Evolutionary conservation across 1,140 invertebrate species (phyloP), one percentile per base, ranked within the genome.

Genomic region (Leptinotarsa undecemlineata): DNA sequence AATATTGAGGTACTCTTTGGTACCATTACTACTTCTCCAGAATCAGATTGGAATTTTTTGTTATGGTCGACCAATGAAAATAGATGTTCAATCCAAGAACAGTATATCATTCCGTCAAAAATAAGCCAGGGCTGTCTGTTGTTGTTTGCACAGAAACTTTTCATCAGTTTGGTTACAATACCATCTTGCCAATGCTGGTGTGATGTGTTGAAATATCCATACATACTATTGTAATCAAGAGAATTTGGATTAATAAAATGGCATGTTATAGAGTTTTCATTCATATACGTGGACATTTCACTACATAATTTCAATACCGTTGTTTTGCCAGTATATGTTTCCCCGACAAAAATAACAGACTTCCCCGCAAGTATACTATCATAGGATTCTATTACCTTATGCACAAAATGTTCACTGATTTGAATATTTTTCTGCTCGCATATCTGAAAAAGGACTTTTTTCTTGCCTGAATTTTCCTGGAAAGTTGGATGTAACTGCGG

Each of bases 21-120:
- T 89, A 97, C 92, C 73, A 91, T 90, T 20, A 79, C 11, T 6
- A 96, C 93, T 87, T 98, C 96, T 23, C 94, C 93, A 6, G 93
- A 95, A 23, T 90, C 92, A 11, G 94, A 83, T 77, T 88, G 90
- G 3, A 91, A 83, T 76, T 92, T 92, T 82, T 92, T 92, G 81
- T 93, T 93, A 81, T 93, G 91, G 82, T 93, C 92, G 17, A 94
- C 81, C 14, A 93, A 93, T 2, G 94, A 95, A 82, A 96, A 96
- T 88, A 97, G 91, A 85, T 96, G 96, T 85, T 97, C 95, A 78
- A 96, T 95, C 95, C 95, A 97, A 3, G 95, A 91, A 4, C 94
- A 92, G 84, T 97, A 95, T 1, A 97, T 93, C 0, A 95, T 94
- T 0, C 96, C 96, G 84, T 98, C 96, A 80, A 94, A 94, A 6